Base-by-base conservation (phyloP, 2,797 vertebrate species). In the Mus caroli region DNA sequence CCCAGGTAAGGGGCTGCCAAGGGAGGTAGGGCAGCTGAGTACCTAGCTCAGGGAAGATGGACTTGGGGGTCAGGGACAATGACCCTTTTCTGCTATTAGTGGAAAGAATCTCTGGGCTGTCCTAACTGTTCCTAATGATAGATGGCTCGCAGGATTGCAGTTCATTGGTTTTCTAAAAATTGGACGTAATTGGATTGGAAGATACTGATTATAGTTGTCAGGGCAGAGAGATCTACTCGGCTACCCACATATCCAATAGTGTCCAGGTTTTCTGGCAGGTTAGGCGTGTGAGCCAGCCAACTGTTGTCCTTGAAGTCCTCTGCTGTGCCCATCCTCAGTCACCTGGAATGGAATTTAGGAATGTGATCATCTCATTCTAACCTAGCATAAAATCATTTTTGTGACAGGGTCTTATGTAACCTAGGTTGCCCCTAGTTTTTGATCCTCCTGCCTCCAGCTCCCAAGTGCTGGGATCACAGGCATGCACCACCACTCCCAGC, bases 1-100 rank as follows among this genome's bases (percentile, higher is more conserved):
- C 98, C 96, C 99, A 99, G 99, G 99, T 99, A 99, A 98, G 98
- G 92, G 85, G 8, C 93, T 73, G 1, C 62, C 28, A 54, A 20
- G 92, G 95, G 93, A 75, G 52, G 93, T 2, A 90, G 83, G 71
- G 80, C 60, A 26, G 43, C n/a, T 17, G 2, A 26, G 3, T 17
- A 1, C 2, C 43, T 26, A 88, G 90, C 6, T 40, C 56, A 79
- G 56, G 85, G 93, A 75, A 71, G 37, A 12, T 9, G 64, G 4
- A 0, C 46, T 43, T 14, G 67, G 93, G 17, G 9, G 69, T 71
- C 75, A n/a, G 80, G 31, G 34, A 15, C 62, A 1, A 2, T 17
- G n/a, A n/a, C 22, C 62, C 76, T 20, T 26, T 58, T 50, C 71
- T 40, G 56, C 56, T 62, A 3, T 43, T 1, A 3, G 43, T 31